These are phyloP conservation scores for Seladonia tumulorum DNA, from an alignment of 2,888 invertebrate genomes.

Conservation along the genomic window DNA sequence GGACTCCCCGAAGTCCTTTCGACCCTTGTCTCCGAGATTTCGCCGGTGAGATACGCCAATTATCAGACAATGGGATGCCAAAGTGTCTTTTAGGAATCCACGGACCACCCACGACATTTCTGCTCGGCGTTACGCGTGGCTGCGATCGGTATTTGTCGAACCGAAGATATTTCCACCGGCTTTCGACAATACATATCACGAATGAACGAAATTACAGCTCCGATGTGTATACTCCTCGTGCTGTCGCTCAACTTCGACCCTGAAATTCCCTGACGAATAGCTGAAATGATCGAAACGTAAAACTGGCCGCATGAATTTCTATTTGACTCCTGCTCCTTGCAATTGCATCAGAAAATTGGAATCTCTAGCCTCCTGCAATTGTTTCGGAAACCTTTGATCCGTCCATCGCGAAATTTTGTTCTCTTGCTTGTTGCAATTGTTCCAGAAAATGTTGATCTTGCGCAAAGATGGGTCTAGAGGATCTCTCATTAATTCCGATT, in stretches of 20 bases:
- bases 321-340: not conserved
- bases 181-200: conserved; percentile 12
- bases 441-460: not conserved
- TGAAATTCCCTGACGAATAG: not conserved
- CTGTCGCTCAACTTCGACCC: not conserved
- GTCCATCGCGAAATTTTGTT: not conserved
- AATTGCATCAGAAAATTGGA: not conserved
- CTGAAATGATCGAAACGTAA: not conserved
- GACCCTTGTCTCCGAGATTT: conserved; percentile 42
- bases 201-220: conserved; percentile 30
- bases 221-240: not conserved
- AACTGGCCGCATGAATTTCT: not conserved
- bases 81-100: conserved; percentile 47
- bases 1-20: conserved; percentile 23
- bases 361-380: not conserved
- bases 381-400: not conserved
- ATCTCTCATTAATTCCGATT: not conserved
- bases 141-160: conserved; percentile 39
- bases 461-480: not conserved
- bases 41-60: conserved; percentile 49
- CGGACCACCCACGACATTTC: not conserved
- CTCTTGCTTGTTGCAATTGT: not conserved
- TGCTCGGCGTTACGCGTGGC: conserved; percentile 29
- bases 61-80: conserved; percentile 52
- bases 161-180: conserved; percentile 26